Evolutionary conservation across 1,140 invertebrate genomes (phyloP).

Genomic region (Zaprionus camerounensis): DNA sequence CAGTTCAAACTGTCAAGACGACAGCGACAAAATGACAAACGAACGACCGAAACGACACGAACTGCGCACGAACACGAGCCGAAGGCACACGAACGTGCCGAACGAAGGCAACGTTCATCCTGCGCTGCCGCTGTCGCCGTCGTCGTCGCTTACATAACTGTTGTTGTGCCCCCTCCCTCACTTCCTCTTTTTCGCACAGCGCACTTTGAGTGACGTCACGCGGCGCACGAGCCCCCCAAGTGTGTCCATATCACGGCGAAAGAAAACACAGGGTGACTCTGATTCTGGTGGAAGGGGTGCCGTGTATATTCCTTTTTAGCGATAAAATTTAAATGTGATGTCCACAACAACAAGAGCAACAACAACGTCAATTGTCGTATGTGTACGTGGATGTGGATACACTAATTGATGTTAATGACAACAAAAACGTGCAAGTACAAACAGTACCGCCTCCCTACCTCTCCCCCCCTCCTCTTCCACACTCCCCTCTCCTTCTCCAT

Average conservation of each 20-base stretch:
- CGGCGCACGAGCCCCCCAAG: constrained; percentile 25
- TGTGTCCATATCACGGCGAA: constrained; percentile 20
- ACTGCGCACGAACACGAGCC: background rate
- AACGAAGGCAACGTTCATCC: constrained; percentile 35
- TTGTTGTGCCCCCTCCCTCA: constrained; percentile 4
- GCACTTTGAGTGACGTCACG: constrained; percentile 62
- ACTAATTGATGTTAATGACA: constrained; percentile 69
- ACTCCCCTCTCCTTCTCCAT: background rate
- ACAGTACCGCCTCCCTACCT: constrained; percentile 1
- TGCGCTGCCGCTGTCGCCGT: constrained; percentile 28
- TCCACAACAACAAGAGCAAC: constrained; percentile 13
- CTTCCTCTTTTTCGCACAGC: background rate
- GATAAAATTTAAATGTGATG: constrained; percentile 64
- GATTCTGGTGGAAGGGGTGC: constrained; percentile 8
- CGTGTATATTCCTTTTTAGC: constrained; percentile 19
- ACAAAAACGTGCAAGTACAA: constrained; percentile 31
- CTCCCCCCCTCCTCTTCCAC: background rate
- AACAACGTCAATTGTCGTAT: constrained; percentile 15
- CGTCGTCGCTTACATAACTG: constrained; percentile 59
- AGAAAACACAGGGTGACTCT: constrained; percentile 13
- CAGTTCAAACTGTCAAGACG: constrained; percentile 67
- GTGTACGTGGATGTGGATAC: constrained; percentile 1
- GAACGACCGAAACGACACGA: constrained; percentile 19
- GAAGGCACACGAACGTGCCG: background rate
- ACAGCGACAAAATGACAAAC: constrained; percentile 41